These are phyloP conservation scores for Pyrrhosoma nymphula DNA, from an alignment of 2,888 invertebrate species.

Conservation along the genomic window DNA sequence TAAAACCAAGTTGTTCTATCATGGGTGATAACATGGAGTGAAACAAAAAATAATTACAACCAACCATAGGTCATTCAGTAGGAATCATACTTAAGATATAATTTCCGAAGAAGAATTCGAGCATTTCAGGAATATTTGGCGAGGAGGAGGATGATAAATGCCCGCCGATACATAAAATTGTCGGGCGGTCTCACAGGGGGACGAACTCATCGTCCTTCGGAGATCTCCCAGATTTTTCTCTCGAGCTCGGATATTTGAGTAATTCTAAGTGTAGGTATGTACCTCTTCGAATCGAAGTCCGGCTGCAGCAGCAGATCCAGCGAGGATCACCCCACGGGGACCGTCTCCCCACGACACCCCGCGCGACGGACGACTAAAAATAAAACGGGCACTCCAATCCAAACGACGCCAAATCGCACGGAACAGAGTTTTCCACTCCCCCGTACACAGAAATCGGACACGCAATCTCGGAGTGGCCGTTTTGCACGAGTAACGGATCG, in stretches of 20 bases:
- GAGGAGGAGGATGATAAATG: too few species aligned
- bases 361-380: neutral
- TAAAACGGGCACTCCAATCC: neutral
- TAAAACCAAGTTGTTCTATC: too few species aligned
- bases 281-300: neutral
- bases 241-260: neutral
- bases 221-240: neutral
- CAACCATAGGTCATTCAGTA: too few species aligned
- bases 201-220: neutral
- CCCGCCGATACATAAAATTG: too few species aligned
- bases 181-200: neutral
- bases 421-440: neutral
- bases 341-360: neutral
- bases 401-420: neutral
- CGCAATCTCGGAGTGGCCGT: neutral
- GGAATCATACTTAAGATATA: too few species aligned
- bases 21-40: too few species aligned
- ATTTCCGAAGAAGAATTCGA: too few species aligned
- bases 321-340: neutral
- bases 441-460: neutral
- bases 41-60: too few species aligned
- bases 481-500: neutral
- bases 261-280: conserved; percentile 8
- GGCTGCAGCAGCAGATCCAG: neutral
- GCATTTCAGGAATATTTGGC: too few species aligned